phyloP scores from a whole-genome alignment of 2,797 vertebrate species.

The Alexandromys oeconomus region DNA sequence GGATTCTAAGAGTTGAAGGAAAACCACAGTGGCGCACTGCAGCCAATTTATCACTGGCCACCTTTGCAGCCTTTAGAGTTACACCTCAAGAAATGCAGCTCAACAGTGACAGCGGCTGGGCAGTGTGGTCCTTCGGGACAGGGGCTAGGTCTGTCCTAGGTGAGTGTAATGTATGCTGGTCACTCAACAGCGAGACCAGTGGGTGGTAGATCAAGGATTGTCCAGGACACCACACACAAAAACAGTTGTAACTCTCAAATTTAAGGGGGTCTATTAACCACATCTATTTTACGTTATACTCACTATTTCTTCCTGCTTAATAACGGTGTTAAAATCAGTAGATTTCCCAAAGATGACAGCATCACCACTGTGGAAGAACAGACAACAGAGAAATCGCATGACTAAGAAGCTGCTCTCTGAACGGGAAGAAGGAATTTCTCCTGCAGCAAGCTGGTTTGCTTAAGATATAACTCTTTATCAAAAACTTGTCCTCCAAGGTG shows the following conservation, averaged over 20 bases:
- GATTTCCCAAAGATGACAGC: slow-evolving; percentile 71
- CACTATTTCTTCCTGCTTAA: slow-evolving; percentile 78
- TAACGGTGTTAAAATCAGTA: slow-evolving; percentile 62
- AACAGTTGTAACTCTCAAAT: background rate
- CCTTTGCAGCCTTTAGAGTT: background rate
- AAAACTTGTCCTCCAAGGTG: slow-evolving; percentile 11
- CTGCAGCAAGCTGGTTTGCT: background rate
- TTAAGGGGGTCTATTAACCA: background rate
- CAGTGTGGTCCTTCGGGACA: background rate
- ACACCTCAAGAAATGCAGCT: background rate
- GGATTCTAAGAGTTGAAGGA: slow-evolving; percentile 15
- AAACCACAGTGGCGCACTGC: background rate
- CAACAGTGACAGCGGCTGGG: background rate
- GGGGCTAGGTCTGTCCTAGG: background rate
- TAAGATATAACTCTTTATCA: slow-evolving; percentile 11
- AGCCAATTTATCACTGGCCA: background rate
- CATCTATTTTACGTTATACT: slow-evolving; percentile 75
- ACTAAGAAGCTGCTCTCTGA: slow-evolving; percentile 42
- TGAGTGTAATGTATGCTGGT: background rate
- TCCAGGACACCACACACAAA: background rate
- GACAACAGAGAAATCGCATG: slow-evolving; percentile 70
- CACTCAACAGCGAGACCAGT: background rate
- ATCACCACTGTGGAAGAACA: slow-evolving; percentile 78
- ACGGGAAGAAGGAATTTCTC: background rate
- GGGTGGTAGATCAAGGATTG: background rate